phyloP scores from a whole-genome alignment of 2,888 invertebrate species.

The Selenia dentaria region DNA sequence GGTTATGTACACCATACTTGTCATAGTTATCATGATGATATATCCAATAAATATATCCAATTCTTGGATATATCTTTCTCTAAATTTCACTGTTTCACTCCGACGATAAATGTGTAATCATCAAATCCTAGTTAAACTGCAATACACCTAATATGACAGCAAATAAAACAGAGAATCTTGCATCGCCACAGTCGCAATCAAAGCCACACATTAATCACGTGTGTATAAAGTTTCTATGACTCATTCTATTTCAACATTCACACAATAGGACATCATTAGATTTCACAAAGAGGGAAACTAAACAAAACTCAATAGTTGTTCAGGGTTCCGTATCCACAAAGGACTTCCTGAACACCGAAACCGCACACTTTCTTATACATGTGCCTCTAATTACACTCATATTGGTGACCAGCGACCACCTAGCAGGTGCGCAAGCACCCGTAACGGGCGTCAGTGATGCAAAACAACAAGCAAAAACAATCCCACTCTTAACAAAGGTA shows the following conservation, averaged over 20 bases:
- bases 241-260: constrained; percentile 10
- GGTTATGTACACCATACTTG: no score
- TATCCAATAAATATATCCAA: no score
- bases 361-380: constrained; percentile 69
- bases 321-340: constrained; percentile 41
- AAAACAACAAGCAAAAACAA: constrained; percentile 39
- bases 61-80: no score
- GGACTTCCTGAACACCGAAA: constrained; percentile 65
- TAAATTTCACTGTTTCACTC: no score
- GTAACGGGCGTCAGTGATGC: constrained; percentile 71
- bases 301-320: constrained; percentile 33
- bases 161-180: no score
- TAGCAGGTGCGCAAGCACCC: constrained; percentile 71
- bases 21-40: no score
- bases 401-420: constrained; percentile 78
- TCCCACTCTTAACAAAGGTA: constrained; percentile 19
- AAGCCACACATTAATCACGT: background rate
- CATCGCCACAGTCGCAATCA: background rate
- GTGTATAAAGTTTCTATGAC: constrained; percentile 11
- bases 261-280: constrained; percentile 26
- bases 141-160: no score
- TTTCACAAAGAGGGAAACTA: constrained; percentile 26
- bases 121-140: no score
- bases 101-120: no score
- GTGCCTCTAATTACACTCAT: constrained; percentile 76